Evolutionary conservation across 2,797 vertebrate species (phyloP).

Genomic region (Clarias platycephalus): DNA sequence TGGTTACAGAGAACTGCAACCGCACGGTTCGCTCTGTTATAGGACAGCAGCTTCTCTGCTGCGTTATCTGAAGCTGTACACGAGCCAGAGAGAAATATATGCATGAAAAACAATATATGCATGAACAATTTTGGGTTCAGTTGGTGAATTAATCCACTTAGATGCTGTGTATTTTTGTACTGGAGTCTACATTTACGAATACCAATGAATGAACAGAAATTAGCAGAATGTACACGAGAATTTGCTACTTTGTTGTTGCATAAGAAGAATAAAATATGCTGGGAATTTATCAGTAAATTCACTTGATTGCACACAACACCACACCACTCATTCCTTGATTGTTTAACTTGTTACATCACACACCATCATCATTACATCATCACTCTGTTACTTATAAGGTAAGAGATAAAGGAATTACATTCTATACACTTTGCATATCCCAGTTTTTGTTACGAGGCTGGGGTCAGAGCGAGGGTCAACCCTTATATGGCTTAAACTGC

Average conservation of each 20-base stretch:
- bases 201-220: not conserved
- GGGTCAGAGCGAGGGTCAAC: too few relatives aligned
- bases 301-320: not conserved
- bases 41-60: slow-evolving; percentile 77
- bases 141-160: not conserved
- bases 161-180: not conserved
- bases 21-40: slow-evolving; percentile 79
- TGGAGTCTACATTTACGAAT: not conserved
- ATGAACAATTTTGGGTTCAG: not conserved
- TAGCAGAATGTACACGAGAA: not conserved
- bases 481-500: too few relatives aligned
- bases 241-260: not conserved
- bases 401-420: not conserved
- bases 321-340: too few relatives aligned
- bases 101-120: not conserved
- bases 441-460: too few relatives aligned
- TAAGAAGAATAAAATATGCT: not conserved
- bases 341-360: not conserved
- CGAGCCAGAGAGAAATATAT: not conserved
- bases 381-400: not conserved
- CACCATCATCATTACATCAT: not conserved
- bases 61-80: slow-evolving; percentile 65
- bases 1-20: slow-evolving; percentile 84
- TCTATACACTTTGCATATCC: too few relatives aligned
- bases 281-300: too few relatives aligned